Evolutionary conservation across 2,113 vertebrate species (phyloP), one percentile per base, ranked within the genome.

Genomic region (Paralichthys olivaceus): DNA sequence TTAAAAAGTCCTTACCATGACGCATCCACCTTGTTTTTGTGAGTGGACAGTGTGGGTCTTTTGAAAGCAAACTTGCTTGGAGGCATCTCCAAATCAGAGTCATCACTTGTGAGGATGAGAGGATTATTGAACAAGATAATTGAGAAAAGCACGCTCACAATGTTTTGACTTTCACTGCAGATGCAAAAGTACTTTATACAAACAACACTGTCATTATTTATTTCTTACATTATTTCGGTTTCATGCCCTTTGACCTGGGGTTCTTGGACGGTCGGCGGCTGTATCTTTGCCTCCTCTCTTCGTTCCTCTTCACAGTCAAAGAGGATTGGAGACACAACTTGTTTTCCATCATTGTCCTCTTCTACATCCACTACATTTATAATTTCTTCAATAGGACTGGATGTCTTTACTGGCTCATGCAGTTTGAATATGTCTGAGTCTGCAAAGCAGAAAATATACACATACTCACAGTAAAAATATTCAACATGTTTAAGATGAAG

Each of bases 351-450:
- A 40, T 66, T n/a, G 0, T 37, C 23, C 29, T 75, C 23, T 23
- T 72, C 28, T 47, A 14, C 4, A 12, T 2, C 7, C 23, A 57
- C 29, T 4, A 9, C 71, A 45, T 14, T 63, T 11, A 13, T 2
- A 17, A 43, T 83, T 17, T 32, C 32, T 29, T 85, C 79, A 61
- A 91, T 86, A 4, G 93, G 93, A 47, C 93, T 94, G 51, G 93
- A 95, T 0, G 93, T 94, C 65, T 89, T 91, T 19, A 92, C 59
- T 23, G 92, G 90, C 22, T 25, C 57, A 3, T 81, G 77, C 0
- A 20, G 64, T 84, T 87, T 65, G 28, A 69, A 72, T 19, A 59
- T 19, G 9, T 87, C 63, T 17, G 71, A 66, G 64, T 80, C 84
- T 90, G 71, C 22, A 72, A 66, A 15, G 47, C 15, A 11, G 20